Evolutionary conservation across 2,797 vertebrate genomes (phyloP).

Genomic region (Cetoscarus ocellatus): DNA sequence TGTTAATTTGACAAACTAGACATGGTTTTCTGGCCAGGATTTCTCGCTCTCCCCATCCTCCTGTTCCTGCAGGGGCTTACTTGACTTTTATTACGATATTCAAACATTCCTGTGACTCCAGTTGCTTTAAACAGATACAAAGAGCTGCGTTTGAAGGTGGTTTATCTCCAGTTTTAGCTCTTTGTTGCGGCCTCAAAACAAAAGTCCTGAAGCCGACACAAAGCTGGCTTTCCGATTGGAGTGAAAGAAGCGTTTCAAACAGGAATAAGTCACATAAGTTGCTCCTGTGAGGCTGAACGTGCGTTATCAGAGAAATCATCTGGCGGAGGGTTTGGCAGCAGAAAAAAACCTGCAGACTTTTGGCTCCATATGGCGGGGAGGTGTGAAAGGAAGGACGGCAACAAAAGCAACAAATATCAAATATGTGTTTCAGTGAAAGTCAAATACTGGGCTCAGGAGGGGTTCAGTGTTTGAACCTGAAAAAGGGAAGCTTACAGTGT

Average conservation of each 20-base stretch:
- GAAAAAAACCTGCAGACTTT: constrained; percentile 26
- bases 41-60: constrained; percentile 2
- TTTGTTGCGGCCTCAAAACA: constrained; percentile 11
- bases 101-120: constrained; percentile 11
- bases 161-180: constrained; percentile 29
- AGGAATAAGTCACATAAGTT: constrained; percentile 4
- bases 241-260: constrained; percentile 23
- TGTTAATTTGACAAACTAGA: constrained; percentile 59
- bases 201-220: constrained; percentile 19
- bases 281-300: constrained; percentile 24
- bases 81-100: constrained; percentile 17
- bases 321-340: constrained; percentile 38
- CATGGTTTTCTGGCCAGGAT: constrained; percentile 30
- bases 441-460: background rate
- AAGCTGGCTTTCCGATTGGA: constrained; percentile 3
- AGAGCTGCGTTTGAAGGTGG: constrained; percentile 12
- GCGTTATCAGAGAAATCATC: constrained; percentile 33
- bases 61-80: background rate
- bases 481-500: too few relatives aligned
- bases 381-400: background rate
- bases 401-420: background rate
- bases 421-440: background rate
- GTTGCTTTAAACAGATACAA: background rate
- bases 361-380: constrained; percentile 33
- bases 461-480: background rate